Base-by-base conservation (phyloP, 2,888 invertebrate genomes). In the Helleia helle region DNA sequence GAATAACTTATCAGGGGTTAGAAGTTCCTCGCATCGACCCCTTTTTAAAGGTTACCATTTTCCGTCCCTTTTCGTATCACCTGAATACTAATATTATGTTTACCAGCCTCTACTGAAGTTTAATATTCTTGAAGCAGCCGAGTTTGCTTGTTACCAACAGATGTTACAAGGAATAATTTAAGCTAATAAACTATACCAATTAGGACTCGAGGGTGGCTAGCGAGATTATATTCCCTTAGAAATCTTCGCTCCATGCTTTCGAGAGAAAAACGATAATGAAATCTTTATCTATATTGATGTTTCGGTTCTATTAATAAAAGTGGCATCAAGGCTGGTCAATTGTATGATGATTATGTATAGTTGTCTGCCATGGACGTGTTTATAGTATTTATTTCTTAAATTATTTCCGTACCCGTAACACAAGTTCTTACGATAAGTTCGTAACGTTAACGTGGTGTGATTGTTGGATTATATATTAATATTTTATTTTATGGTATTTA, bases 11-110 rank as follows among this genome's bases (percentile, higher is more conserved):
- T 79, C 68, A 79, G 75, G 75, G 75, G 71, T 66, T 66, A 69
- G 55, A 72, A 80, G 69, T 81, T 59, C 76, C 70, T 79, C 76
- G 73, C 77, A 71, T 72, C 73, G 81, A 81, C 77, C 81, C 76
- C 79, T 80, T 81, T 81, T 81, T 71, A 80, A 77, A 77, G 79
- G 77, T 80, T 79, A 80, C 81, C 79, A 71, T 67, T 65, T 69
- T 61, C 61, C 61, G 67, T 62, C 63, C 59, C 60, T 59, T 62
- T 53, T 50, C 51, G 50, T 65, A 58, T 64, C 66, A 73, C 73
- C 73, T 70, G 81, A 73, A 81, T 81, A 79, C 76, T 72, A 77
- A 81, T 70, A 65, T 55, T 45, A 49, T 59, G 50, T 54, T 52
- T 50, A 50, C 48, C 42, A 34, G 44, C 44, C 47, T 42, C 34